A percentile compares a stretch with the other conserved stretches of the same genome.
Evolutionary conservation across 2,888 invertebrate genomes (phyloP).

Genomic region (Epistrophe eligans): DNA sequence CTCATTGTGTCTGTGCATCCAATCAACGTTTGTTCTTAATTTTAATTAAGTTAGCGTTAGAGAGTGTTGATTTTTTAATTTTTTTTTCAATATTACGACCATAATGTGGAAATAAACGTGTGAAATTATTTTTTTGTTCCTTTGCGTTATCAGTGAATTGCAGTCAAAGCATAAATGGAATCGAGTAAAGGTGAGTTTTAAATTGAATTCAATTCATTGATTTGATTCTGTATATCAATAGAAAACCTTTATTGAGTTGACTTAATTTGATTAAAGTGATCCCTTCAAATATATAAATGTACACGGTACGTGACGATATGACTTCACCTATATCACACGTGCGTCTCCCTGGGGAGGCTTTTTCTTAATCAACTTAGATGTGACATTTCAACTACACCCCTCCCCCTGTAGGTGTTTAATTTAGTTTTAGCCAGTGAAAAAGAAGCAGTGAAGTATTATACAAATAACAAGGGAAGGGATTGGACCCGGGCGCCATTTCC

Average conservation of each 20-base stretch:
- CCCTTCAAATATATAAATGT: not conserved
- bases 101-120: constrained; percentile 35
- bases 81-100: constrained; percentile 25
- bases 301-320: constrained; percentile 35
- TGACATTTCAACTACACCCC: constrained; percentile 6
- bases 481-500: constrained; percentile 1
- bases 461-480: not conserved
- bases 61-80: not conserved
- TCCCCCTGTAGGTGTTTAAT: not conserved
- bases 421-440: not conserved
- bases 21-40: constrained; percentile 29
- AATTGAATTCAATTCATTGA: constrained; percentile 12
- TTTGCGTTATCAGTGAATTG: constrained; percentile 12
- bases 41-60: constrained; percentile 15
- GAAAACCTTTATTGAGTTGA: constrained; percentile 8
- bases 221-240: not conserved
- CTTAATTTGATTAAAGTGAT: constrained; percentile 54
- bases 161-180: constrained; percentile 33
- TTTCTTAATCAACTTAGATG: constrained; percentile 60
- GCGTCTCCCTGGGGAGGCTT: not conserved
- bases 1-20: not conserved
- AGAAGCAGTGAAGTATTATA: not conserved
- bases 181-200: constrained; percentile 52
- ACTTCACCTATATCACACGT: constrained; percentile 45
- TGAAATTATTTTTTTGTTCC: constrained; percentile 6